Conservation (phyloP, 2,113 vertebrate species). For the Urocynchramus pylzowi region DNA sequence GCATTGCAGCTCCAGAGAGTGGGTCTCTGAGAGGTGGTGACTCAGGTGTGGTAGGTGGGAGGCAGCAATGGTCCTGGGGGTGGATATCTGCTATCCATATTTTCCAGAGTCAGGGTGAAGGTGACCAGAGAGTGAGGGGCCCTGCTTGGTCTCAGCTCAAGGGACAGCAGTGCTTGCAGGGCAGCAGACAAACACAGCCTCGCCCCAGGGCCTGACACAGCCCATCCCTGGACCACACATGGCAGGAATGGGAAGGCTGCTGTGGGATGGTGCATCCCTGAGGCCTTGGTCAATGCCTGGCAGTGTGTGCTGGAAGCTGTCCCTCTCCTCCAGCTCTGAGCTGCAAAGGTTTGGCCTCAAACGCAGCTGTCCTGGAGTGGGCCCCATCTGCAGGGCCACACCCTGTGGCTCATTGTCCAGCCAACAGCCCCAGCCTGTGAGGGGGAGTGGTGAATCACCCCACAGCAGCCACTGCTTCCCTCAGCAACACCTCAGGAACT, state of each 20-base stretch:
- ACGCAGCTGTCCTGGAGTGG: neutral
- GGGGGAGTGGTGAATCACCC: neutral
- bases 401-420: neutral
- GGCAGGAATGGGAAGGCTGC: neutral
- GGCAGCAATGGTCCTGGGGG: neutral
- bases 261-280: neutral
- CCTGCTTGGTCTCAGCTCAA: neutral
- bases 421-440: accelerated
- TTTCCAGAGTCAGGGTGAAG: neutral
- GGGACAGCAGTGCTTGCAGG: neutral
- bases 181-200: neutral
- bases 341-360: neutral
- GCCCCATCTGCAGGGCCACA: neutral
- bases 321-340: neutral
- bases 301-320: neutral
- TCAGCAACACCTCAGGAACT: neutral
- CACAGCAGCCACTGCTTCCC: neutral
- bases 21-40: neutral
- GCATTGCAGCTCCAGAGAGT: neutral
- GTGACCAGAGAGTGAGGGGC: neutral
- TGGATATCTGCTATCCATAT: neutral
- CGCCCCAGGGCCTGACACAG: accelerated
- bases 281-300: accelerated
- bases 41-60: neutral
- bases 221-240: accelerated